Base-by-base conservation (phyloP, 2,888 invertebrate species). In the Epistrophe grossulariae region DNA sequence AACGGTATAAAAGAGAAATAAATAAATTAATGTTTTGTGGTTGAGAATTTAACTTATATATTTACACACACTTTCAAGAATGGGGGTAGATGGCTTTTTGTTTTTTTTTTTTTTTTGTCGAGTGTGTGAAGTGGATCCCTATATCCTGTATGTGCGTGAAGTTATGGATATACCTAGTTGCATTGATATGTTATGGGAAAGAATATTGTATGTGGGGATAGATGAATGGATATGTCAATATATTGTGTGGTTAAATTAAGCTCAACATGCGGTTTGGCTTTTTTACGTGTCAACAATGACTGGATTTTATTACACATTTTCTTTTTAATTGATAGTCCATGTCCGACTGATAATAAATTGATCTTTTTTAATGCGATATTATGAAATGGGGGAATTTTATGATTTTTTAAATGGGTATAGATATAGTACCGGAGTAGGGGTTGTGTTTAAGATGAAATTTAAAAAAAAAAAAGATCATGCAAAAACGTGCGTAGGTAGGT, bases 11-110 rank as follows among this genome's bases (percentile, higher is more conserved):
- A 70, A 48, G 35, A 17, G 48, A 66, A 71, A 55, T 79, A 79
- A 72, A 52, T 50, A 71, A 71, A 79, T 66, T 43, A 79, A 72
- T 72, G 79, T 72, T 79, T 79, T 71, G 57, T 57, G 48, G 71
- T 55, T 48, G 64, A 35, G 72, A 72, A 72, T 72, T 55, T 52
- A 64, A 72, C 64, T 72, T 79, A 64, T 72, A 50, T 38, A 24
- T 35, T 50, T n/a, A 50, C 35, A 66, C 17, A 50, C 35, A 50
- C 19, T 52, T 17, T 66, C 2, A 17, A 15, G 38, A 38, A 9
- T 5, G 50, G 11, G 40, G 4, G 7, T 35, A 48, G 6, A 8
- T 60, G 10, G 19, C 9, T 38, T 15, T 13, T 9, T 62, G 4
- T 38, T 60, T 13, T 62, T 40, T 13, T 40, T 45, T 15, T n/a